A percentile compares a stretch with the other conserved stretches of the same genome.
phyloP scores from a whole-genome alignment of 2,113 vertebrate species.

The Montifringilla adamsi region DNA sequence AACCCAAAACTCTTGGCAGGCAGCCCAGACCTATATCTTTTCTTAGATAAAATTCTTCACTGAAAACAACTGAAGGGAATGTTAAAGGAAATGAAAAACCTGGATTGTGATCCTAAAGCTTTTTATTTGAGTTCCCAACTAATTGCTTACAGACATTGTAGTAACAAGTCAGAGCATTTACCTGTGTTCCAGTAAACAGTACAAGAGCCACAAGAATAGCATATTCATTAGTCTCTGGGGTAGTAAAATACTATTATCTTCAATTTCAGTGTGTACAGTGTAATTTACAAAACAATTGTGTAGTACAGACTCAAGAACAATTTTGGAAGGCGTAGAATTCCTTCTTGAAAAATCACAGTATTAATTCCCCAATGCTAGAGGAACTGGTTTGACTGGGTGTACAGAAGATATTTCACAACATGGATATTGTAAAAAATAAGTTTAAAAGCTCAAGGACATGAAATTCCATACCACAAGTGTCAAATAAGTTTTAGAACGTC shows the following conservation, averaged over 20 bases:
- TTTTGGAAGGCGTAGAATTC: neutral
- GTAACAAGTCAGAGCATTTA: neutral
- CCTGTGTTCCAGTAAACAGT: neutral
- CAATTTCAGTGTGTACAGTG: neutral
- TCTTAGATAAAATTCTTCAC: slow-evolving; percentile 6
- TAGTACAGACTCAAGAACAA: neutral
- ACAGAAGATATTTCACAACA: neutral
- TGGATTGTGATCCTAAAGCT: neutral
- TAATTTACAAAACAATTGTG: neutral
- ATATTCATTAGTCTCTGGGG: slow-evolving; percentile 2
- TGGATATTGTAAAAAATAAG: neutral
- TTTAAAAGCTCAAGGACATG: neutral
- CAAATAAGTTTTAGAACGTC: slow-evolving; percentile 7
- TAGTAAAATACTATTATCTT: slow-evolving; percentile 13
- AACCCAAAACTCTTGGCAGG: slow-evolving; percentile 26
- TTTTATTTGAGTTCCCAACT: neutral
- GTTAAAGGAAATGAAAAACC: slow-evolving; percentile 36
- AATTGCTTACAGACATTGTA: neutral
- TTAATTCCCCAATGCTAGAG: neutral
- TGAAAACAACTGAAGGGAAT: neutral
- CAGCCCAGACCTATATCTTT: slow-evolving; percentile 18
- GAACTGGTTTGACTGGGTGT: neutral
- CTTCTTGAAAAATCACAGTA: neutral
- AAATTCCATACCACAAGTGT: neutral
- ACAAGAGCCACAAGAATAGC: neutral